Percentiles rank a stretch among this genome's conserved stretches.
These are phyloP conservation scores for Xenopus laevis DNA, from an alignment of 2,113 vertebrate species.

Conservation along the genomic window DNA sequence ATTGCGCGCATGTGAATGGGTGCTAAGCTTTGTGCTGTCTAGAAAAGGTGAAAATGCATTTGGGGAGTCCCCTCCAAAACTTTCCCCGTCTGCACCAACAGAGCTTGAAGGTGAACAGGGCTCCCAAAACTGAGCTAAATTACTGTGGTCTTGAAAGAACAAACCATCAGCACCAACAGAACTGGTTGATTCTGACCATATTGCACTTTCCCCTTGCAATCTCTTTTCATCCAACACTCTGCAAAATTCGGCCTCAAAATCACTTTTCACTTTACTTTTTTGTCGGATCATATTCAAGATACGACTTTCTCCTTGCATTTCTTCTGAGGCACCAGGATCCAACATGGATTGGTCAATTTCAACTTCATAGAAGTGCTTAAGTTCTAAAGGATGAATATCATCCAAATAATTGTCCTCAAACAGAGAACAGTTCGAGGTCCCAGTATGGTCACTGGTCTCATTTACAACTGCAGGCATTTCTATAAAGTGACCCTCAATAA, in stretches of 20 bases:
- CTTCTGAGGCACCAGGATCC: slow-evolving; percentile 99
- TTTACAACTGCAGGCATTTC: slow-evolving; percentile 87
- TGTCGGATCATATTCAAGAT: slow-evolving; percentile 98
- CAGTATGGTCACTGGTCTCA: slow-evolving; percentile 80
- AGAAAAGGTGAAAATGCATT: slow-evolving; percentile 80
- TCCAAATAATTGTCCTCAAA: slow-evolving; percentile 91
- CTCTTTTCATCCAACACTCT: slow-evolving; percentile 94
- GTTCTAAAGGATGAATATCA: slow-evolving; percentile 98
- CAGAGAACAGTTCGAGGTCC: slow-evolving; percentile 89
- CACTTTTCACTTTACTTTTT: slow-evolving; percentile 87
- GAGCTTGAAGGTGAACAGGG: slow-evolving; percentile 93
- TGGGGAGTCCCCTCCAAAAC: slow-evolving; percentile 90
- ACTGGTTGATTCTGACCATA: slow-evolving; percentile 87
- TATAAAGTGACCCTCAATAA: slow-evolving; percentile 95
- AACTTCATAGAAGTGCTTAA: slow-evolving; percentile 99
- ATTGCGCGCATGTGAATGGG: slow-evolving; percentile 78
- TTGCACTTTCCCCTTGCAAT: slow-evolving; percentile 98
- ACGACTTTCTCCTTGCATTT: slow-evolving; percentile 92
- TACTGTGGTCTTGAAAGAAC: slow-evolving; percentile 86
- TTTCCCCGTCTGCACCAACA: slow-evolving; percentile 90
- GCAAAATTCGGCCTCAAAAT: slow-evolving; percentile 94
- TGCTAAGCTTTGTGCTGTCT: slow-evolving; percentile 77
- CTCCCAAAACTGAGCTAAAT: slow-evolving; percentile 94
- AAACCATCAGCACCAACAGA: slow-evolving; percentile 83
- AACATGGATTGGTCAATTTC: slow-evolving; percentile 99